phyloP scores from a whole-genome alignment of 2,113 vertebrate genomes.

The Erythrocercus mccallii region DNA sequence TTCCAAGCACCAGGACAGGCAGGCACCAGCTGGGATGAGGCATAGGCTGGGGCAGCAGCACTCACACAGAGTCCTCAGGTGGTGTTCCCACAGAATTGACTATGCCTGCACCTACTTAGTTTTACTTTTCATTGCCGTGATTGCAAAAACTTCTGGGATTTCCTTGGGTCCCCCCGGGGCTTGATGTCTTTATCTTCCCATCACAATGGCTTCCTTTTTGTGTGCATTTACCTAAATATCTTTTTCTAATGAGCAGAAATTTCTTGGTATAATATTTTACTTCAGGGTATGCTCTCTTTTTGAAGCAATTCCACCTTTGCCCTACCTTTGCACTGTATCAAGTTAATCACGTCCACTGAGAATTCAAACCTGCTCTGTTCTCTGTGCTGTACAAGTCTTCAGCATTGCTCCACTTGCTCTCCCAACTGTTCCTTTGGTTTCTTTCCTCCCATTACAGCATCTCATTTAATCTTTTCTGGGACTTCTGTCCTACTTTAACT shows the following conservation, averaged over 20 bases:
- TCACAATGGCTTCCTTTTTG: not conserved
- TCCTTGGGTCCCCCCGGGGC: not conserved
- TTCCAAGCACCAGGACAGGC: not conserved
- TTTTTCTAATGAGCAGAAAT: not conserved
- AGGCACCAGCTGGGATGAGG: not conserved
- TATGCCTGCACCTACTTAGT: not conserved
- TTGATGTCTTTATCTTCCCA: not conserved
- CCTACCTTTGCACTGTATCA: slow-evolving; percentile 9
- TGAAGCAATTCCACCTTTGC: slow-evolving; percentile 53
- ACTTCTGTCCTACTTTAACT: slow-evolving; percentile 37
- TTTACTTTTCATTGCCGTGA: not conserved
- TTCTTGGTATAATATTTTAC: slow-evolving; percentile 8
- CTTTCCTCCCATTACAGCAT: not conserved
- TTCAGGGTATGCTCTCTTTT: slow-evolving; percentile 7
- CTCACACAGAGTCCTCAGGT: not conserved
- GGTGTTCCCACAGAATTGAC: not conserved
- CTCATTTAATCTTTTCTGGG: slow-evolving; percentile 13
- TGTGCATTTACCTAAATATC: not conserved
- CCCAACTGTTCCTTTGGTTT: not conserved
- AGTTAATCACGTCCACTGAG: slow-evolving; percentile 50
- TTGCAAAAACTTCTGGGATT: not conserved
- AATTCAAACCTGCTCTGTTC: slow-evolving; percentile 37
- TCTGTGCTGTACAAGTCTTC: slow-evolving; percentile 28
- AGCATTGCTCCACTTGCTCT: slow-evolving; percentile 28
- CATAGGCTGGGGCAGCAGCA: fast-evolving